Evolutionary conservation across 2,888 invertebrate species (phyloP), one percentile per base, ranked within the genome.

Genomic region (Amphipyra tragopoginis): DNA sequence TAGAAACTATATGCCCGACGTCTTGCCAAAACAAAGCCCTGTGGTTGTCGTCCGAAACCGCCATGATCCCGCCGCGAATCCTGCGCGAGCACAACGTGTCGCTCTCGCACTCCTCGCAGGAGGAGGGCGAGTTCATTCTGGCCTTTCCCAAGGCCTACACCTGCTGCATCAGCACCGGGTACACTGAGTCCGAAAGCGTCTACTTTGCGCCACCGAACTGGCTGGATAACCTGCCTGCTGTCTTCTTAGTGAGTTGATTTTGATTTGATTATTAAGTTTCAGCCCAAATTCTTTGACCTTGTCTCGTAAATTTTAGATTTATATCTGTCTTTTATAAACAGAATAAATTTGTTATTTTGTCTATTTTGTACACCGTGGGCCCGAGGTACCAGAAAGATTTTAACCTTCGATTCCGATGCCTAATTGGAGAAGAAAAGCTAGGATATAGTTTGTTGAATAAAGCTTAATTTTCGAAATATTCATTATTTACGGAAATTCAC

Each of bases 31-130:
- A 97, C 79, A 98, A 98, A 85, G 96, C 96, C 0, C 96, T 98
- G 33, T 99, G 98, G 98, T 93, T 99, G 58, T 97, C 98, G 0
- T 98, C 98, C 0, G 99, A 99, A 87, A 98, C 98, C 6, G 97
- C 97, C 0, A 99, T 99, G 98, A 97, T 99, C 7, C 98, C 98
- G 4, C 98, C 98, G 0, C 95, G 96, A 54, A 92, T 97, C 77
- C 95, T 99, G 34, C 96, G 96, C 0, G 96, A 96, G 74, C 96
- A 97, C 52, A 97, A 97, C 0, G 98, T 99, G 0, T 96, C 97
- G 0, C 89, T 99, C 29, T 97, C 97, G 55, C 96, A 97, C 10
- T 96, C 97, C 2, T 97, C 97, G 4, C 99, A 99, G 88, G 96
- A 97, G 62, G 97, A 98, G 0, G 98, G 98, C 0, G 98, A 99